Evolutionary conservation across 1,140 invertebrate genomes (phyloP).

Genomic region (Hyposmocoma kahamanoa): DNA sequence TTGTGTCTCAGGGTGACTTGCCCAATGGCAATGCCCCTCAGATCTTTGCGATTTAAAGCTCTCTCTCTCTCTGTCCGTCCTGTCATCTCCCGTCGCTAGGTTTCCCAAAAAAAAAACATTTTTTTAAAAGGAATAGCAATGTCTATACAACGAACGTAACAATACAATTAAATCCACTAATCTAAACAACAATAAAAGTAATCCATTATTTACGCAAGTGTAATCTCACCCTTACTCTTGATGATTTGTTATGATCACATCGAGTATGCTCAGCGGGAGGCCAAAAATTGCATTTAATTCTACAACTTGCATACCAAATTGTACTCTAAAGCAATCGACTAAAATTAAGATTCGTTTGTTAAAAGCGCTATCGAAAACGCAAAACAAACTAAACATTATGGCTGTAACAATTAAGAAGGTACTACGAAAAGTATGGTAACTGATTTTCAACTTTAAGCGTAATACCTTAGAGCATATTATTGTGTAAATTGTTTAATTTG

Average conservation of each 20-base stretch:
- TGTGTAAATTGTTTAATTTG: neutral
- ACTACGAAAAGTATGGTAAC: slow-evolving; percentile 28
- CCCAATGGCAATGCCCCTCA: no score
- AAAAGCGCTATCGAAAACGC: slow-evolving; percentile 31
- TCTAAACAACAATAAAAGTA: neutral
- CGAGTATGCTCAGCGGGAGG: slow-evolving; percentile 47
- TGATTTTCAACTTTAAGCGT: slow-evolving; percentile 11
- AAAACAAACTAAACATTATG: slow-evolving; percentile 60
- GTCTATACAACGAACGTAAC: neutral
- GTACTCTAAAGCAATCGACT: slow-evolving; percentile 23
- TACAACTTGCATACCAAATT: slow-evolving; percentile 16
- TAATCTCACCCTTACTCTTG: slow-evolving; percentile 28
- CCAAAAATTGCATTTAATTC: slow-evolving; percentile 44
- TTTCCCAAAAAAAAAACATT: neutral
- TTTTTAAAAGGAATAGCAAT: neutral
- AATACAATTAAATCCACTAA: neutral
- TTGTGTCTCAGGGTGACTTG: no score
- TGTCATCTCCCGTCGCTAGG: neutral
- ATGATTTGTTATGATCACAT: slow-evolving; percentile 65
- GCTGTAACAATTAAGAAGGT: slow-evolving; percentile 56
- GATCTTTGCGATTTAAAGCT: no score
- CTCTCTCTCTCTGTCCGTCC: no score
- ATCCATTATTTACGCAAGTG: slow-evolving; percentile 27
- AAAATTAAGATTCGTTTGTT: slow-evolving; percentile 19
- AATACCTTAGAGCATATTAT: neutral